Percentiles rank a stretch among this genome's conserved stretches.
These are phyloP conservation scores for Cichlasoma orientale DNA, from an alignment of 2,797 vertebrate genomes.

Conservation along the genomic window DNA sequence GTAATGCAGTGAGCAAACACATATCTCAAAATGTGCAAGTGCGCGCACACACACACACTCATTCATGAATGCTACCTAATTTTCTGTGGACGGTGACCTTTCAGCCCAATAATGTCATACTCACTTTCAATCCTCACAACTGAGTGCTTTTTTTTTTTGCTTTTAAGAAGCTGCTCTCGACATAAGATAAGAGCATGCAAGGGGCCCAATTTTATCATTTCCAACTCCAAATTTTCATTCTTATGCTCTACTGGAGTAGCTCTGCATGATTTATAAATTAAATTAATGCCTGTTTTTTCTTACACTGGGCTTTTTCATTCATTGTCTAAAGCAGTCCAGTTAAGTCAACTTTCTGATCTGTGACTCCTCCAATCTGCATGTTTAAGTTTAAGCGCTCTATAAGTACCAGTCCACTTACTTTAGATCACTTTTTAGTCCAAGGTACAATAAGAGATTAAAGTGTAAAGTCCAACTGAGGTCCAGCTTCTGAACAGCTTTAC, in stretches of 20 bases:
- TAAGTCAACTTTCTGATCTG: not conserved
- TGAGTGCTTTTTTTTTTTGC: not conserved
- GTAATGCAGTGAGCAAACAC: not conserved
- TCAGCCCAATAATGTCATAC: not conserved
- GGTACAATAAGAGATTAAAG: not conserved
- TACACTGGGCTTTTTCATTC: too few species aligned
- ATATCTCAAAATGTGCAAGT: not conserved
- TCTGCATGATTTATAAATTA: not conserved
- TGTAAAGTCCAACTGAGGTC: not conserved
- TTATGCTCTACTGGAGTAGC: not conserved
- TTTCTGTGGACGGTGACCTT: constrained; percentile 14
- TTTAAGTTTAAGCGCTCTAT: too few species aligned
- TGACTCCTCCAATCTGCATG: not conserved
- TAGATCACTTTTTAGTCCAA: too few species aligned
- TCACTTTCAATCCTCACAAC: not conserved
- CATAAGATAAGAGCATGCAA: not conserved
- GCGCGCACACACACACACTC: not conserved
- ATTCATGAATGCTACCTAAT: not conserved
- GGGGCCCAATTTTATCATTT: not conserved
- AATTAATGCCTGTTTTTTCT: not conserved
- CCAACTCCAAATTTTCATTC: not conserved
- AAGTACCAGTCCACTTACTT: not conserved
- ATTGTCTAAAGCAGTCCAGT: too few species aligned
- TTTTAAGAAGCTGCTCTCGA: not conserved
- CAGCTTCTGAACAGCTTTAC: not conserved